phyloP scores from a whole-genome alignment of 2,113 vertebrate species.

The Baryphthengus martii region DNA sequence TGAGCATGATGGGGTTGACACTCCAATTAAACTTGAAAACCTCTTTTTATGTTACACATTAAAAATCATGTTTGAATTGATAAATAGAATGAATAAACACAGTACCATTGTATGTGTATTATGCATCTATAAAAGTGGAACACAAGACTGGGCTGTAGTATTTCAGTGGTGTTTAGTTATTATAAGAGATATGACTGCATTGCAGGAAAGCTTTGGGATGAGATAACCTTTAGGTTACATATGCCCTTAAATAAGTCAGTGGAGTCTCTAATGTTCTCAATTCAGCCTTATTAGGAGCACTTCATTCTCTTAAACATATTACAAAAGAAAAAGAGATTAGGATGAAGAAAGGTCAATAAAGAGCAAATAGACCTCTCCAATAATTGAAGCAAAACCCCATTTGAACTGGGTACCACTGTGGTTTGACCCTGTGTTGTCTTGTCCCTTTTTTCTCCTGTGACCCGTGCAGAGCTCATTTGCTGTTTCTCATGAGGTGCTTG shows the following conservation, averaged over 20 bases:
- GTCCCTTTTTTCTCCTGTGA: background rate
- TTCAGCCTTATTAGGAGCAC: background rate
- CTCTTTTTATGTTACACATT: slow-evolving; percentile 57
- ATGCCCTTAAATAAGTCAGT: background rate
- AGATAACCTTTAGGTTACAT: background rate
- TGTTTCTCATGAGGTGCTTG: background rate
- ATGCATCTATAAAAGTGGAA: background rate
- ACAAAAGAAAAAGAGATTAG: background rate
- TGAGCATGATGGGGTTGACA: slow-evolving; percentile 9
- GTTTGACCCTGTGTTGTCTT: background rate
- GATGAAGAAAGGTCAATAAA: background rate
- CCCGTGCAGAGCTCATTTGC: background rate
- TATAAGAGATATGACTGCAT: background rate
- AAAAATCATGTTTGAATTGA: slow-evolving; percentile 31
- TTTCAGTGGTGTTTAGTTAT: background rate
- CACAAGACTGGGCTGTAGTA: background rate
- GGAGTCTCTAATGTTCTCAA: background rate
- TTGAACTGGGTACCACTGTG: background rate
- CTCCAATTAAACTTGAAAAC: slow-evolving; percentile 65
- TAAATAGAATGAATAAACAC: slow-evolving; percentile 53
- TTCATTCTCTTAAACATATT: slow-evolving; percentile 13
- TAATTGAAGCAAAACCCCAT: background rate
- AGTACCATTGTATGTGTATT: background rate
- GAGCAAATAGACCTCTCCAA: background rate
- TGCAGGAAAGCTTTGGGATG: background rate